These are phyloP conservation scores for Geotrypetes seraphini DNA, from an alignment of 2,797 vertebrate genomes.

Conservation along the genomic window DNA sequence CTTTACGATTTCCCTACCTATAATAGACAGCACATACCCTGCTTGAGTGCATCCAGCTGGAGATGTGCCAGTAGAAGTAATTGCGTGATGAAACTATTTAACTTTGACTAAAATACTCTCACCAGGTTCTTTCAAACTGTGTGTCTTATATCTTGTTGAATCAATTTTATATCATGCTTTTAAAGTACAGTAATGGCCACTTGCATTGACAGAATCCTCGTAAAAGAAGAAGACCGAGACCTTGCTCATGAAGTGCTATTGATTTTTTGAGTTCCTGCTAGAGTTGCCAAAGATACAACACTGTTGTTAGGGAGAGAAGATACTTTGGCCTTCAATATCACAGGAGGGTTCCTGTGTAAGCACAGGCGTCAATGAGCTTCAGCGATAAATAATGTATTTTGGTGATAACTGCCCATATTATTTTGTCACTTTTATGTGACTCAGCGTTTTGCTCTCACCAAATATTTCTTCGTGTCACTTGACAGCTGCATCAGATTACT, in stretches of 20 bases:
- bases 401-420: conserved; percentile 53
- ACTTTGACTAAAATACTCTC: conserved; percentile 70
- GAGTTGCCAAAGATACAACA: conserved; percentile 63
- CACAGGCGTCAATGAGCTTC: conserved; percentile 41
- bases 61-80: conserved; percentile 65
- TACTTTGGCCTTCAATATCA: conserved; percentile 60
- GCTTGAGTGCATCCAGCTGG: conserved; percentile 41
- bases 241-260: conserved; percentile 66
- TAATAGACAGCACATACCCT: conserved; percentile 31
- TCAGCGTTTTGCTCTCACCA: conserved; percentile 40
- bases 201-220: conserved; percentile 67
- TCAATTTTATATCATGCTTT: conserved; percentile 69
- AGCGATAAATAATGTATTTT: conserved; percentile 58
- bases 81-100: conserved; percentile 68
- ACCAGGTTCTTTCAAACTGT: conserved; percentile 61
- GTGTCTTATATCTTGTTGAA: conserved; percentile 68
- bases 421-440: conserved; percentile 51
- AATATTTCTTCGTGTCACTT: conserved; percentile 25
- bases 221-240: conserved; percentile 63
- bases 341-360: conserved; percentile 58
- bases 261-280: conserved; percentile 61
- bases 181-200: conserved; percentile 70
- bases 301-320: conserved; percentile 54
- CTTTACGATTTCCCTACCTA: conserved; percentile 24
- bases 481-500: conserved; percentile 4